These are phyloP conservation scores for Cotesia typhae DNA, from an alignment of 1,140 invertebrate genomes.

Conservation along the genomic window DNA sequence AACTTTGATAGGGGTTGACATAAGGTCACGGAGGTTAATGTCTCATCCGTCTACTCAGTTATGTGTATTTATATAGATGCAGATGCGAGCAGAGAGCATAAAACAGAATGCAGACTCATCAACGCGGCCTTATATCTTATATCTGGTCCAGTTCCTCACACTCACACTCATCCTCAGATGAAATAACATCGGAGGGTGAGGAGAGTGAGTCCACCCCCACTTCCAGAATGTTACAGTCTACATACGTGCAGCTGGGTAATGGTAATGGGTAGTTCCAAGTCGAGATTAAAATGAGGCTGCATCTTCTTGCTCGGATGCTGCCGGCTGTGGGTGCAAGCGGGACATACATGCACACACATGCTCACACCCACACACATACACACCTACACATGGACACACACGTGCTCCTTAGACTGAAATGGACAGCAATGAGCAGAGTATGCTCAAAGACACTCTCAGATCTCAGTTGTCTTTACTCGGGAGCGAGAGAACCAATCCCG, in stretches of 20 bases:
- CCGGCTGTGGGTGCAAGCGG: no score
- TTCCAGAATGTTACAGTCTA: no score
- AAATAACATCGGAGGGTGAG: no score
- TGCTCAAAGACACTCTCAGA: constrained; percentile 53
- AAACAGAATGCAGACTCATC: constrained; percentile 33
- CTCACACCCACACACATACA: no score
- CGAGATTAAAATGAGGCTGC: no score
- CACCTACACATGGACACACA: no score
- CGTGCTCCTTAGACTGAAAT: no score
- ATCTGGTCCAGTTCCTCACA: no score
- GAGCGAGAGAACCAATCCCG: constrained; percentile 63
- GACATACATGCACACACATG: background rate
- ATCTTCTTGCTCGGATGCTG: constrained; percentile 15
- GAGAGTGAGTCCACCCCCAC: no score
- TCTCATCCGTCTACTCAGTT: constrained; percentile 33
- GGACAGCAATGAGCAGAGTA: constrained; percentile 28
- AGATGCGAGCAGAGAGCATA: constrained; percentile 44
- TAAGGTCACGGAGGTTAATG: constrained; percentile 47
- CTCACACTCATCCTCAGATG: no score
- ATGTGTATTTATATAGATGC: background rate
- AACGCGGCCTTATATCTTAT: constrained; percentile 4
- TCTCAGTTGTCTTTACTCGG: constrained; percentile 34
- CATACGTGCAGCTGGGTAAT: no score
- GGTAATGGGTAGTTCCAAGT: no score
- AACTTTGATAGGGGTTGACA: constrained; percentile 43